Conservation (phyloP, 2,888 invertebrate species). For the Tyria jacobaeae region DNA sequence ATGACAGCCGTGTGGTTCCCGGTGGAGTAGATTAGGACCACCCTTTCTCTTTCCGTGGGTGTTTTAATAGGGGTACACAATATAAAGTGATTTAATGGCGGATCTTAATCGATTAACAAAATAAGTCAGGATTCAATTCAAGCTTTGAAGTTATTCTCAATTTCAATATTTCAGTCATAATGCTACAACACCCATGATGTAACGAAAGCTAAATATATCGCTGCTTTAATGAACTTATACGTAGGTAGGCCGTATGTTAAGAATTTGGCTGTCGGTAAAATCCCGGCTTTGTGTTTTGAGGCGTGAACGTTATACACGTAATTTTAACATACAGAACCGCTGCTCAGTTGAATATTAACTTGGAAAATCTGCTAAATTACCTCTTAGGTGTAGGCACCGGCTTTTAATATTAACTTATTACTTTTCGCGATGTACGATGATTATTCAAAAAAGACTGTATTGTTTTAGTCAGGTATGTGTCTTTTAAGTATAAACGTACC, state of each 20-base stretch:
- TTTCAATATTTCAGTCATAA: background rate
- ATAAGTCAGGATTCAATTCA: too few species aligned
- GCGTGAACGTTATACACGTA: constrained; percentile 25
- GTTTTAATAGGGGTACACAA: too few species aligned
- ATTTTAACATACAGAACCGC: constrained; percentile 17
- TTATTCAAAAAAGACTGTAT: background rate
- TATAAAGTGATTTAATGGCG: too few species aligned
- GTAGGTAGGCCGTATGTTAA: constrained; percentile 21
- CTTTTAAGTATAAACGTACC: too few species aligned
- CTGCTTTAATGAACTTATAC: constrained; percentile 19
- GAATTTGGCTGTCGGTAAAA: constrained; percentile 27
- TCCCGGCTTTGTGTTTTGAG: constrained; percentile 28
- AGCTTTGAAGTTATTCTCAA: too few species aligned
- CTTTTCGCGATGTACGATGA: background rate
- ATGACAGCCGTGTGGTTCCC: too few species aligned
- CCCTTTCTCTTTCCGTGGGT: too few species aligned
- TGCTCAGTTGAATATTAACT: constrained; percentile 32
- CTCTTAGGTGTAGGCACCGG: constrained; percentile 7
- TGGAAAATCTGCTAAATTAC: constrained; percentile 22
- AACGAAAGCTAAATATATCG: constrained; percentile 20
- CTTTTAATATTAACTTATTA: constrained; percentile 27
- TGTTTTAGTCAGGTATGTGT: background rate
- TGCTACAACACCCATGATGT: background rate
- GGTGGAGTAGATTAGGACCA: too few species aligned
- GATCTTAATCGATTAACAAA: too few species aligned